phyloP scores from a whole-genome alignment of 2,797 vertebrate genomes.

The Heliangelus exortis region DNA sequence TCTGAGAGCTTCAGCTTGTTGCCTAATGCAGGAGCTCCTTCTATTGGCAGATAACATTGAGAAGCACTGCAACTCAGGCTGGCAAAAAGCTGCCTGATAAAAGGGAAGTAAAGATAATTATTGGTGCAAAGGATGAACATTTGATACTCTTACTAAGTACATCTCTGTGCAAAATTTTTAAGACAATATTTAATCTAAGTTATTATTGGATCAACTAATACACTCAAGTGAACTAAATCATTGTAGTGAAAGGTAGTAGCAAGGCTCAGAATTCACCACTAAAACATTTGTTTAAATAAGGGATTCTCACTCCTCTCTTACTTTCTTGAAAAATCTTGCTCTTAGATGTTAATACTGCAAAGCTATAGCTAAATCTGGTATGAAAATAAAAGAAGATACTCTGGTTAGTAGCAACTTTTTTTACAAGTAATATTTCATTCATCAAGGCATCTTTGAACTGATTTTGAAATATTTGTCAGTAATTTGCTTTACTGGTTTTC shows the following conservation, averaged over 20 bases:
- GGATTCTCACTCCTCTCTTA: background rate
- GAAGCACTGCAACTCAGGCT: background rate
- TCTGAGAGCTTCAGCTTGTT: background rate
- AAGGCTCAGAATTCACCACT: background rate
- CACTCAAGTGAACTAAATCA: background rate
- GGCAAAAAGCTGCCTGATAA: background rate
- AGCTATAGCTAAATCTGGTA: background rate
- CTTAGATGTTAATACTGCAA: background rate
- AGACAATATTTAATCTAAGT: background rate
- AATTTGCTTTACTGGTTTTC: background rate
- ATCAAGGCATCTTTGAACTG: background rate
- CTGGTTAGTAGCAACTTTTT: accelerated
- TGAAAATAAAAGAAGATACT: background rate
- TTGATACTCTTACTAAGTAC: background rate
- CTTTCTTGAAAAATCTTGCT: background rate
- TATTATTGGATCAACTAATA: background rate
- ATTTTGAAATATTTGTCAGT: background rate
- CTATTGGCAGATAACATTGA: constrained; percentile 20
- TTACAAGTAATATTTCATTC: background rate
- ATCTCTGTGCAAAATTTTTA: background rate
- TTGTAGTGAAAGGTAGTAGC: background rate
- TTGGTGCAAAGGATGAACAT: background rate
- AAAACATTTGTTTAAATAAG: background rate
- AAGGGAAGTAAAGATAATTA: background rate
- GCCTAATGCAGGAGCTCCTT: constrained; percentile 60